Evolutionary conservation across 2,888 invertebrate species (phyloP), one percentile per base, ranked within the genome.

Genomic region (Prosapia bicincta): DNA sequence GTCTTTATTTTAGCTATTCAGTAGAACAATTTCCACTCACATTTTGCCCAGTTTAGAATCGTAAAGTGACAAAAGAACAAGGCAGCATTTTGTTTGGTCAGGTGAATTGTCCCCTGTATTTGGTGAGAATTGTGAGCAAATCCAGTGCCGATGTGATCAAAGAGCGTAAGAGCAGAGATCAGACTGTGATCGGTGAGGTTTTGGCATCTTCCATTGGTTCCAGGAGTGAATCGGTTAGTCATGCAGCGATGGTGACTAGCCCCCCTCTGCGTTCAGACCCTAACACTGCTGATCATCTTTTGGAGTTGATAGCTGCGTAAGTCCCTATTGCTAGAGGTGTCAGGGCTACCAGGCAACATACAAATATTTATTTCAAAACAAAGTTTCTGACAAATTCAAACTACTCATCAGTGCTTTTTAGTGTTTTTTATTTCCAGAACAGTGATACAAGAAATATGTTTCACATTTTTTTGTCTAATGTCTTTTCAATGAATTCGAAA

Each of bases 91-190:
- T 74, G 78, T 83, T 82, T 81, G 81, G 82, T 80, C 96, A 98
- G 91, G 95, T 95, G 82, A 91, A 93, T 84, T 91, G 95, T 81
- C 99, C 99, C 7, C 89, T 99, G 78, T 95, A 94, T 88, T 91
- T 99, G 83, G 97, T 98, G 82, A 96, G 98, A 87, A 93, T 99
- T 85, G 99, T 98, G 94, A 96, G 96, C 82, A 94, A 93, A 86
- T 90, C 92, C 79, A 96, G 98, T 1, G 94, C 94, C 73, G 90
- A 93, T 80, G 91, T 92, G 72, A 87, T 98, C 87, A 26, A 93
- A 93, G 25, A 87, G 24, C 93, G 94, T 25, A 88, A 91, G 79
- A 88, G 54, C 54, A 54, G 87, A 0, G 79, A 76, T 78, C 90
- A 92, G 76, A 85, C 85, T 80, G 90, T 98, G 73, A 96, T 92